Percentiles rank a stretch among this genome's conserved stretches.
These are phyloP conservation scores for Vollenhovia emeryi DNA, from an alignment of 1,140 invertebrate genomes.

Conservation along the genomic window DNA sequence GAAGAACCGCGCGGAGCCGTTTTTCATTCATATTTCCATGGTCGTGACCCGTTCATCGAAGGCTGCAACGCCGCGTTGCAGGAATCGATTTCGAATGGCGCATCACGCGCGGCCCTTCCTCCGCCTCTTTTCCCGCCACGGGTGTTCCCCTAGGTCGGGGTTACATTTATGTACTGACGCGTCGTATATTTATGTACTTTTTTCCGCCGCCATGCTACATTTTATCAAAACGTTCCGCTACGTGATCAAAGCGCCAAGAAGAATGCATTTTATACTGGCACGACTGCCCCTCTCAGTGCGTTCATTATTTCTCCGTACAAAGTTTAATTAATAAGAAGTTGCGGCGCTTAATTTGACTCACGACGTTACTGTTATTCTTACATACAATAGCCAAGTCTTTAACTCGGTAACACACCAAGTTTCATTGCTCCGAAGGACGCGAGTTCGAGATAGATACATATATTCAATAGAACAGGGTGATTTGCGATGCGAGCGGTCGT, in stretches of 20 bases:
- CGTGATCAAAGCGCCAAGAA: slow-evolving; percentile 51
- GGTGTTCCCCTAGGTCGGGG: slow-evolving; percentile 79
- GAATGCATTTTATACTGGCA: slow-evolving; percentile 1
- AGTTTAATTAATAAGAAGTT: slow-evolving; percentile 13
- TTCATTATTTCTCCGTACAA: slow-evolving; percentile 3
- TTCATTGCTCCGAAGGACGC: not conserved
- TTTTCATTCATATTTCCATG: slow-evolving; percentile 86
- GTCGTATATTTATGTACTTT: slow-evolving; percentile 61
- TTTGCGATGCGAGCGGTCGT: slow-evolving; percentile 43
- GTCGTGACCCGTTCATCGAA: slow-evolving; percentile 79
- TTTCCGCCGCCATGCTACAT: slow-evolving; percentile 57
- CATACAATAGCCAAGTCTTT: not conserved
- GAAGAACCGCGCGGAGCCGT: slow-evolving; percentile 80
- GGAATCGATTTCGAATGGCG: slow-evolving; percentile 85
- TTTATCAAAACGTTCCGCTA: slow-evolving; percentile 58
- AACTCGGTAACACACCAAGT: not conserved
- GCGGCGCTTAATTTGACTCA: not conserved
- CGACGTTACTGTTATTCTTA: not conserved
- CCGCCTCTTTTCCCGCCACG: slow-evolving; percentile 71
- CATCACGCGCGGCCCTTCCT: slow-evolving; percentile 73
- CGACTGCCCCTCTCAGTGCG: not conserved
- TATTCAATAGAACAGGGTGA: slow-evolving; percentile 34
- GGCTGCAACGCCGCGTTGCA: slow-evolving; percentile 72
- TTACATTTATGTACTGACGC: slow-evolving; percentile 74
- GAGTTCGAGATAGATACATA: not conserved